These are phyloP conservation scores for Plodia interpunctella DNA, from an alignment of 1,140 invertebrate genomes.

Conservation along the genomic window DNA sequence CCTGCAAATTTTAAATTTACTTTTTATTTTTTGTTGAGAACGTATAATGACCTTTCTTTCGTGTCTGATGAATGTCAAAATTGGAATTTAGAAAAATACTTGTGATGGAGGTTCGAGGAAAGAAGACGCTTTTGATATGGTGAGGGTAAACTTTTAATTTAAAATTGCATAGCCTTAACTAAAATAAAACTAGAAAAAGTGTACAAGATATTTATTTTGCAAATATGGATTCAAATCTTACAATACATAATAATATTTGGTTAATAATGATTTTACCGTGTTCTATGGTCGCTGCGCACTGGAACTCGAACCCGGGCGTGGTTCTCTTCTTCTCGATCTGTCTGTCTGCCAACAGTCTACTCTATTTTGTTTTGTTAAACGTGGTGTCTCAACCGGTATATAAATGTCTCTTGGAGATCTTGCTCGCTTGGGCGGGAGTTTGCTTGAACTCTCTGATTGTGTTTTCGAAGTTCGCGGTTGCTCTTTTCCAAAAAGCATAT, in stretches of 20 bases:
- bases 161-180: background rate
- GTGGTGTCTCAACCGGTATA: background rate
- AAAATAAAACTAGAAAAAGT: background rate
- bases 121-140: no score
- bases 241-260: background rate
- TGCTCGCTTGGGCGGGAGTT: background rate
- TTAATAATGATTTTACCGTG: background rate
- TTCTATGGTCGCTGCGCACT: background rate
- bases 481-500: conserved; percentile 23
- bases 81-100: background rate
- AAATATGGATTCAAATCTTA: no score
- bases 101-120: no score
- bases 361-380: background rate
- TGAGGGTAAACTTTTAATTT: no score
- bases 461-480: background rate
- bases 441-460: background rate
- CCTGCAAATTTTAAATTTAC: conserved; percentile 24
- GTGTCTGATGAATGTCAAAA: background rate
- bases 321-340: background rate
- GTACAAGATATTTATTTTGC: background rate
- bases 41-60: no score
- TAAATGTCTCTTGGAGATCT: background rate
- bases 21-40: no score
- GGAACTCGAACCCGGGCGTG: background rate
- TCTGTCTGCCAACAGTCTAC: background rate